A percentile compares a stretch with the other conserved stretches of the same genome.
These are phyloP conservation scores for Chiloscyllium plagiosum DNA, from an alignment of 2,113 vertebrate species.

Conservation along the genomic window DNA sequence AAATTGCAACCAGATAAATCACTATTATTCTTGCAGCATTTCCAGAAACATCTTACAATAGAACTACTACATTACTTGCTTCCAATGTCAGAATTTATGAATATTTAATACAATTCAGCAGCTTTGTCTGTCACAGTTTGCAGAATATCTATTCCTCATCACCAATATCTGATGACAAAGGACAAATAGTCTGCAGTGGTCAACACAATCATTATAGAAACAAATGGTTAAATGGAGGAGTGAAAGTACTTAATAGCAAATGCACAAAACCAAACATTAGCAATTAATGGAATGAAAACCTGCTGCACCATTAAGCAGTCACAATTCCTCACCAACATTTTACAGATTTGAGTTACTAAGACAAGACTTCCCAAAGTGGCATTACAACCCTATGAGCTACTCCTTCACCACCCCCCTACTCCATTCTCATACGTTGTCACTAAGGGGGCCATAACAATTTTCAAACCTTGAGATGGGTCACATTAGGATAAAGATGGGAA, in stretches of 20 bases:
- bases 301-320: neutral
- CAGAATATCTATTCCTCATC: neutral
- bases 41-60: neutral
- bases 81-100: too few relatives aligned
- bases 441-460: too few relatives aligned
- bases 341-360: neutral
- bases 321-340: neutral
- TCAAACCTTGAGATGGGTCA: too few relatives aligned
- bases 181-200: neutral
- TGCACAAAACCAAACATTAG: neutral
- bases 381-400: too few relatives aligned
- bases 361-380: too few relatives aligned
- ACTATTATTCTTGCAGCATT: neutral
- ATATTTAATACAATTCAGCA: neutral
- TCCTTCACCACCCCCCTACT: too few relatives aligned
- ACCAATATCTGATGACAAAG: neutral
- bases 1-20: neutral
- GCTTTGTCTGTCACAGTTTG: neutral
- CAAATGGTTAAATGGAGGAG: neutral
- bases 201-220: neutral
- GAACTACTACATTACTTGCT: neutral
- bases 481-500: too few relatives aligned
- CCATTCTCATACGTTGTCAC: too few relatives aligned
- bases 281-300: neutral
- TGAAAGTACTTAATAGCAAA: neutral